A percentile compares a stretch with the other conserved stretches of the same genome.
These are phyloP conservation scores for Peromyscus eremicus DNA, from an alignment of 2,797 vertebrate species.

Conservation along the genomic window DNA sequence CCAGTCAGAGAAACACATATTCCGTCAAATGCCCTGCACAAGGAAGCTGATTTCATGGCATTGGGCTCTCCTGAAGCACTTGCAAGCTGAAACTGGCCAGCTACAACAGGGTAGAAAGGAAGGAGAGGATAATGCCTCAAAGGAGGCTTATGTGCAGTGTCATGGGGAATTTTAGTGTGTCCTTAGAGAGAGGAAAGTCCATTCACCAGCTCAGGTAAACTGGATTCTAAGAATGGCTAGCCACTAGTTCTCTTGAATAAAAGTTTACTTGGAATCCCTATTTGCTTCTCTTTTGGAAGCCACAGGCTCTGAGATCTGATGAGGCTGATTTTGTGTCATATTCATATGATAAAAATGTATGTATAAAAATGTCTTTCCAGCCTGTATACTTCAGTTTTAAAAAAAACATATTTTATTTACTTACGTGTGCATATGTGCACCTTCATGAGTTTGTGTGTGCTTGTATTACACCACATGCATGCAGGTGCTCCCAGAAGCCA, in stretches of 20 bases:
- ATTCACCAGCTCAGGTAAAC: neutral
- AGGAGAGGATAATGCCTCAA: neutral
- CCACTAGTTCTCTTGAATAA: neutral
- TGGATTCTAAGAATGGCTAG: neutral
- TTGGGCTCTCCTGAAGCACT: neutral
- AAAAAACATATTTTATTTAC: neutral
- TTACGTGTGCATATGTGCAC: neutral
- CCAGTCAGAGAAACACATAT: no score
- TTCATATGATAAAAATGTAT: neutral
- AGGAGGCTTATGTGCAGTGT: neutral
- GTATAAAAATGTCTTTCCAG: conserved; percentile 28
- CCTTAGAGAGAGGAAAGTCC: neutral
- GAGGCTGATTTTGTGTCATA: neutral
- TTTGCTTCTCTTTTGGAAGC: neutral
- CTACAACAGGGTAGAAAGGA: neutral
- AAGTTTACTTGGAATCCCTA: neutral
- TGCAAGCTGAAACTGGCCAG: neutral
- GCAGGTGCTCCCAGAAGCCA: neutral
- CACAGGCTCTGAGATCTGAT: neutral
- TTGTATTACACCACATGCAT: neutral
- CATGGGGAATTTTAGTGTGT: neutral
- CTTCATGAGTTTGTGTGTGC: neutral
- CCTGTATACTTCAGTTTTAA: neutral
- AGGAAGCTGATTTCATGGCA: neutral
- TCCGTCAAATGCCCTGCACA: neutral